A percentile compares a stretch with the other conserved stretches of the same genome.
These are phyloP conservation scores for Ceratosolen solmsi DNA, from an alignment of 1,140 invertebrate species.

Conservation along the genomic window DNA sequence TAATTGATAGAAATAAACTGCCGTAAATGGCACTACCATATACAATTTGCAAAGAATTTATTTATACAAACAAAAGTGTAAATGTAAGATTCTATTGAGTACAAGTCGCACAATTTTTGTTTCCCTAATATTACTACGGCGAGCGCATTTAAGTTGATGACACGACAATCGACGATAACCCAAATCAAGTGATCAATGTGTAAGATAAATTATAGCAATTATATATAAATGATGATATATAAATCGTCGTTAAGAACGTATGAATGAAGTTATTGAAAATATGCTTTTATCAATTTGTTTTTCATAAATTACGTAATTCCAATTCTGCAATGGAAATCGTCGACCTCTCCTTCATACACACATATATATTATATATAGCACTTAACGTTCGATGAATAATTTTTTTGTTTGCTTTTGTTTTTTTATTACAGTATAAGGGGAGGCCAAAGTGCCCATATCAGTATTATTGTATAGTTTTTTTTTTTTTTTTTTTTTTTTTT, in stretches of 20 bases:
- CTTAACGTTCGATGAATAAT: conserved; percentile 5
- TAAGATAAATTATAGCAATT: conserved; percentile 7
- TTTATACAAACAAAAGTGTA: conserved; percentile 29
- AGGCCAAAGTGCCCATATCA: conserved; percentile 71
- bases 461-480: conserved; percentile 41
- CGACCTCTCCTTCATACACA: conserved; percentile 67
- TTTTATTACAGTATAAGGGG: conserved; percentile 57
- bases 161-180: conserved; percentile 27
- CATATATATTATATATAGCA: conserved; percentile 44
- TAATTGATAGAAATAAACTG: conserved; percentile 42
- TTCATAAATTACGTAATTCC: conserved; percentile 42
- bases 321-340: conserved; percentile 66
- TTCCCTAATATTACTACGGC: conserved; percentile 14
- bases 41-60: conserved; percentile 32
- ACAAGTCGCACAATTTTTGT: conserved; percentile 15
- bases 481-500: too few species aligned
- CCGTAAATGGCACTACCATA: conserved; percentile 48
- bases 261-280: not conserved
- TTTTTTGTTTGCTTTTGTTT: conserved; percentile 11
- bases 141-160: conserved; percentile 25
- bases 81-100: conserved; percentile 21
- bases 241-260: not conserved
- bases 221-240: not conserved
- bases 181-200: conserved; percentile 9
- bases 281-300: conserved; percentile 4